Base-by-base conservation (phyloP, 2,113 vertebrate genomes). In the Jaculus jaculus region DNA sequence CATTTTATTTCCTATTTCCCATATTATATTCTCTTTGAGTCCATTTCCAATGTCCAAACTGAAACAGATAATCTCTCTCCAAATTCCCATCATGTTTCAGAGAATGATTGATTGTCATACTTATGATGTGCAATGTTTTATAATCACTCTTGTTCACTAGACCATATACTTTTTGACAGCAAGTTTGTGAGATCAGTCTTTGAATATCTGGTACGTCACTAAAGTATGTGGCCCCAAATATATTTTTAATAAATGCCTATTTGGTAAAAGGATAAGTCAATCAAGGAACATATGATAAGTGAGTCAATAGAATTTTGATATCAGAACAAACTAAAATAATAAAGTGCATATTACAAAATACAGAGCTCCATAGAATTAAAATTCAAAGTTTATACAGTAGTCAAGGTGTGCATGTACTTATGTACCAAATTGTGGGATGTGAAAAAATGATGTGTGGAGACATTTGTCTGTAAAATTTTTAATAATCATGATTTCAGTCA, bases 181-280 rank as follows among this genome's bases (percentile, higher is more conserved):
- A 63, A 75, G 13, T 79, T 54, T 66, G 16, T 83, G 13, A 7
- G 32, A 74, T 87, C 68, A n/a, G 11, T 87, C n/a, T 75, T 78
- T 54, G 30, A 89, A 60, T 47, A 61, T 74, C 39, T 28, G 72
- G 16, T 65, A 60, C 13, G 39, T 83, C 30, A 63, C 6, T 8
- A 66, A 28, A 65, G 15, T n/a, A 60, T 2, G 30, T n/a, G 51
- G 2, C 2, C 26, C 54, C n/a, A n/a, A 54, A 69, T 82, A 85
- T 54, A 83, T 80, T 79, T 71, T 79, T 86, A 12, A 89, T 68
- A 85, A 87, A 84, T 77, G 11, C 12, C 68, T 91, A 47, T n/a
- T 28, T 1, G 69, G 28, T 83, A 26, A 80, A 32, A 87, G 37
- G 7, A 12, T 39, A 21, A 80, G 30, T 81, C 39, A 84, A 42